Percentiles rank a stretch among this genome's conserved stretches.
These are phyloP conservation scores for Musca vetustissima DNA, from an alignment of 1,140 invertebrate genomes.

Conservation along the genomic window DNA sequence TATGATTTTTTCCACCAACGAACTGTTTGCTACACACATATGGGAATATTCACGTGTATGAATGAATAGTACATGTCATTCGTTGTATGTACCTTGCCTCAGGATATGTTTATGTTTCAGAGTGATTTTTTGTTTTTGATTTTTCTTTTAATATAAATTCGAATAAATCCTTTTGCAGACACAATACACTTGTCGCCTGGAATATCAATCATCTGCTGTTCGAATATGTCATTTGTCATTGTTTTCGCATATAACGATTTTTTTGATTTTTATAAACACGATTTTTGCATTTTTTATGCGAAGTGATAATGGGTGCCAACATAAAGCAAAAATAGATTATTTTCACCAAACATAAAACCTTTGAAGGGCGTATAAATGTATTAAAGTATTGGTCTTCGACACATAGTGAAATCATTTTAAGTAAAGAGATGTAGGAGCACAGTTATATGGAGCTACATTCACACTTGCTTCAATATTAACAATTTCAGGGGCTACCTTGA, in stretches of 20 bases:
- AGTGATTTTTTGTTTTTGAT: background rate
- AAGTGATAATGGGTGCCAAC: background rate
- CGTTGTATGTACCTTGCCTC: slow-evolving; percentile 1
- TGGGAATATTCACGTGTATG: background rate
- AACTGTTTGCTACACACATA: background rate
- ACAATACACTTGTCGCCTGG: background rate
- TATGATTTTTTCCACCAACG: background rate
- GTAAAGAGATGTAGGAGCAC: too few species aligned
- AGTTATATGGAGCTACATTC: too few species aligned
- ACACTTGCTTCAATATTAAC: too few species aligned
- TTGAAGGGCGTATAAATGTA: too few species aligned
- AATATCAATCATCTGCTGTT: slow-evolving; percentile 19
- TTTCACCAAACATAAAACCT: too few species aligned
- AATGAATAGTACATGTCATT: too few species aligned
- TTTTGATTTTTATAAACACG: slow-evolving; percentile 12
- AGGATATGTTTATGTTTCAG: slow-evolving; percentile 4
- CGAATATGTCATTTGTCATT: too few species aligned
- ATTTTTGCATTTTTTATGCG: slow-evolving; percentile 13
- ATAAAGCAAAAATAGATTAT: too few species aligned
- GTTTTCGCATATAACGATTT: background rate
- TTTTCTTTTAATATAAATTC: background rate
- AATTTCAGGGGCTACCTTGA: too few species aligned
- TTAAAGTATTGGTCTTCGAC: too few species aligned
- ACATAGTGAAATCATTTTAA: too few species aligned
- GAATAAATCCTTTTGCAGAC: slow-evolving; percentile 13